Percentiles rank a stretch among this genome's conserved stretches.
Evolutionary conservation across 1,140 invertebrate species (phyloP).

Genomic region (Dryas iulia): DNA sequence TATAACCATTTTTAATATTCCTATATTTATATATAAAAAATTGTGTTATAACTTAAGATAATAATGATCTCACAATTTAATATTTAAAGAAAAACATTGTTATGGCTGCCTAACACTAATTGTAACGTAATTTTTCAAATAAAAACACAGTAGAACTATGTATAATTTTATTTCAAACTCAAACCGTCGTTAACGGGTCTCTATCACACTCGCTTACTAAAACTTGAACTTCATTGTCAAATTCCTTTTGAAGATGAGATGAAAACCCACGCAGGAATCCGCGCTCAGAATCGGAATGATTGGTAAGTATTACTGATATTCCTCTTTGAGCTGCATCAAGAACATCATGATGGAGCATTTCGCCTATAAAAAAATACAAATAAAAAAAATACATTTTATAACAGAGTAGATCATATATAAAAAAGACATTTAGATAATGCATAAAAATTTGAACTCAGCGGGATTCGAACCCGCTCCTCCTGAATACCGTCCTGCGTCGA

Average conservation of each 20-base stretch:
- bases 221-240: constrained; percentile 83
- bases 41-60: constrained; percentile 26
- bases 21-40: constrained; percentile 11
- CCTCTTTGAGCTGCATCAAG: constrained; percentile 91
- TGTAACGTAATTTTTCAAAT: constrained; percentile 32
- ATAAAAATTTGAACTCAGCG: no score
- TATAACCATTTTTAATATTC: constrained; percentile 6
- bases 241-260: constrained; percentile 68
- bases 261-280: constrained; percentile 88
- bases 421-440: no score
- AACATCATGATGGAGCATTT: constrained; percentile 98
- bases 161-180: not conserved
- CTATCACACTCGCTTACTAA: constrained; percentile 86
- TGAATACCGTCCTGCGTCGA: no score
- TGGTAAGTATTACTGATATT: constrained; percentile 92
- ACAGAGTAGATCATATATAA: no score
- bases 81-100: constrained; percentile 16
- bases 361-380: constrained; percentile 82
- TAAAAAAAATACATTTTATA: no score
- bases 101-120: constrained; percentile 30
- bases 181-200: constrained; percentile 84
- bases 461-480: no score
- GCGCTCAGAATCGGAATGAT: constrained; percentile 97
- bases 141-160: not conserved
- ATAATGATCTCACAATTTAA: constrained; percentile 48